Percentiles rank a stretch among this genome's conserved stretches.
These are phyloP conservation scores for Styela clava DNA, from an alignment of 23 tunicate species.

Conservation along the genomic window DNA sequence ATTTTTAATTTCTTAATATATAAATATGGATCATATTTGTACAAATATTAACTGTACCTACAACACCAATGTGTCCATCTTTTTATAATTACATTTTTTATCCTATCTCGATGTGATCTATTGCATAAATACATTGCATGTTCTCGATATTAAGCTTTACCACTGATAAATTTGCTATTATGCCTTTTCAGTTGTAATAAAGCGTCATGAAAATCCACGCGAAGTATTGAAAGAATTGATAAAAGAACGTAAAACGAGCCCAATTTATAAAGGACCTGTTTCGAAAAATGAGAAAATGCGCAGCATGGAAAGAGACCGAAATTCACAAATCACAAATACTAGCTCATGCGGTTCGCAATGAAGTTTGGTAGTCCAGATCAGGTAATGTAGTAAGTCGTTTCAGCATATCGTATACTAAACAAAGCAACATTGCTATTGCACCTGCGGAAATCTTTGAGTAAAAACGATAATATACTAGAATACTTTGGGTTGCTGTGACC, in stretches of 20 bases:
- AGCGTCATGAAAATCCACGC: background rate
- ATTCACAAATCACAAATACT: no score
- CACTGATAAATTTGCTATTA: background rate
- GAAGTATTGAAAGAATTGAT: background rate
- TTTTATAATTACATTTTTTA: no score
- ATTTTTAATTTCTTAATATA: no score
- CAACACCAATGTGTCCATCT: no score
- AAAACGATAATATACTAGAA: background rate
- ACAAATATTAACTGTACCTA: no score
- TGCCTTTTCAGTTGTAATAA: background rate
- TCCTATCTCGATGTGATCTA: background rate
- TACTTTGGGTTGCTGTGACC: background rate
- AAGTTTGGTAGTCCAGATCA: background rate
- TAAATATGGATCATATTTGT: no score
- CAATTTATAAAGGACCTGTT: background rate
- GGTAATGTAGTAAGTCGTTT: background rate
- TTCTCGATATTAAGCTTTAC: background rate
- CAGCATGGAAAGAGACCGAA: background rate
- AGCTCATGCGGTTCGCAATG: no score
- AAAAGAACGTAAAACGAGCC: background rate
- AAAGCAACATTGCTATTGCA: no score
- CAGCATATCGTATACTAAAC: no score
- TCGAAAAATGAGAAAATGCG: background rate
- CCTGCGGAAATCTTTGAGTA: no score
- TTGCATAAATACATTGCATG: background rate